These are phyloP conservation scores for Leptocoma aspasia DNA, from an alignment of 2,113 vertebrate genomes.

Conservation along the genomic window DNA sequence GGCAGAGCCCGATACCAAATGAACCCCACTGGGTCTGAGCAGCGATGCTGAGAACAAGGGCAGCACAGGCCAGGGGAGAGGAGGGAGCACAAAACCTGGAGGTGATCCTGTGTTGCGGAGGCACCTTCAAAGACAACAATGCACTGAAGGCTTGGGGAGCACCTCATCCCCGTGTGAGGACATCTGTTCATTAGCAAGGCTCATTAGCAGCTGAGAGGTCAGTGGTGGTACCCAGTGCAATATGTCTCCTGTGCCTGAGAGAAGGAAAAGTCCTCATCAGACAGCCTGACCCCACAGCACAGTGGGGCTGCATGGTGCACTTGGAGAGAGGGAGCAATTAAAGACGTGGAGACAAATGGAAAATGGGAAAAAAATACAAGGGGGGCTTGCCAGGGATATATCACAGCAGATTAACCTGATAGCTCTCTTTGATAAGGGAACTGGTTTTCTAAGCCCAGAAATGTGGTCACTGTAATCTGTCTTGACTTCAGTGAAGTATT, in stretches of 20 bases:
- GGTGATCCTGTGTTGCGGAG: neutral
- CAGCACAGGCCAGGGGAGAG: neutral
- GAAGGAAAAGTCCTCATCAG: neutral
- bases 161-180: neutral
- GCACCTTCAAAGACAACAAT: neutral
- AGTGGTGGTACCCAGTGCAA: neutral
- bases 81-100: neutral
- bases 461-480: slow-evolving; percentile 37
- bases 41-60: rapidly evolving
- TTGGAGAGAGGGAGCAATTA: slow-evolving; percentile 5
- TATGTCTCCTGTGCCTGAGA: neutral
- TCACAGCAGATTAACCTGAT: slow-evolving; percentile 41
- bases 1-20: rapidly evolving
- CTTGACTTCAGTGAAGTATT: slow-evolving; percentile 53
- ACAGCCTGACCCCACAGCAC: neutral
- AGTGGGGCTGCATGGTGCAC: rapidly evolving
- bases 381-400: slow-evolving; percentile 5
- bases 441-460: slow-evolving; percentile 47
- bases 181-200: neutral
- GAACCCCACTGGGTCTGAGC: rapidly evolving
- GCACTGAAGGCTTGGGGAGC: neutral
- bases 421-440: slow-evolving; percentile 35
- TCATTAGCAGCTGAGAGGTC: neutral
- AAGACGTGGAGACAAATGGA: neutral
- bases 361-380: neutral